These are phyloP conservation scores for Cephus cinctus DNA, from an alignment of 1,140 invertebrate genomes.

Conservation along the genomic window DNA sequence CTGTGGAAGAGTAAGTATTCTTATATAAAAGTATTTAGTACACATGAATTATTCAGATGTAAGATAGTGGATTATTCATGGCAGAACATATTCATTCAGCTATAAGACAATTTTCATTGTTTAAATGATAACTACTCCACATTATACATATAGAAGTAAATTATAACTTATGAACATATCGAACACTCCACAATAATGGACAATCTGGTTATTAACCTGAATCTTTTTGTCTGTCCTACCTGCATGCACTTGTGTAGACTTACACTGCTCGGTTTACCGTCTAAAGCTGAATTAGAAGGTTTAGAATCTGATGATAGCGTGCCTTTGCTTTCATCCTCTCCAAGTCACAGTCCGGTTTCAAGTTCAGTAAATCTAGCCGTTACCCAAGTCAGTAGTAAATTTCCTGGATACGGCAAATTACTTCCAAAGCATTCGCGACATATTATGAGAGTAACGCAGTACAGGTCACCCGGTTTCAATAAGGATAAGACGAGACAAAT, in stretches of 20 bases:
- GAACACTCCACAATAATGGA: too few species aligned
- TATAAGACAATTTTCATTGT: too few species aligned
- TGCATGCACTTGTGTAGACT: slow-evolving; percentile 39
- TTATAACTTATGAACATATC: too few species aligned
- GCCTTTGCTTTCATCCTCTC: slow-evolving; percentile 27
- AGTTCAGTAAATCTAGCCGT: neutral
- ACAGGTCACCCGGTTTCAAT: slow-evolving; percentile 13
- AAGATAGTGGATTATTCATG: too few species aligned
- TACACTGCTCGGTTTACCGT: slow-evolving; percentile 36
- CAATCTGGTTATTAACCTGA: slow-evolving; percentile 11
- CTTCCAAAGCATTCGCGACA: slow-evolving; percentile 17
- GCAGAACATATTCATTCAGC: too few species aligned
- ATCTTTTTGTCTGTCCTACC: slow-evolving; percentile 34
- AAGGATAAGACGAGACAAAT: slow-evolving; percentile 7
- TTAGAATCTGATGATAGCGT: slow-evolving; percentile 39
- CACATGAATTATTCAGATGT: too few species aligned
- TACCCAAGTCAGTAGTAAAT: slow-evolving; percentile 29
- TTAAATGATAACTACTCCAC: too few species aligned
- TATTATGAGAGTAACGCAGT: slow-evolving; percentile 23
- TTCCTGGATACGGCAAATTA: slow-evolving; percentile 25
- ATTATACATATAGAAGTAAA: too few species aligned
- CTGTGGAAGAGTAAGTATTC: slow-evolving; percentile 67
- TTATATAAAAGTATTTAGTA: too few species aligned
- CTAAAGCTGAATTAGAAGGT: slow-evolving; percentile 33
- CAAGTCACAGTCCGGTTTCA: slow-evolving; percentile 12